Conservation (phyloP, 2,113 vertebrate species). For the Rhagologus leucostigma region DNA sequence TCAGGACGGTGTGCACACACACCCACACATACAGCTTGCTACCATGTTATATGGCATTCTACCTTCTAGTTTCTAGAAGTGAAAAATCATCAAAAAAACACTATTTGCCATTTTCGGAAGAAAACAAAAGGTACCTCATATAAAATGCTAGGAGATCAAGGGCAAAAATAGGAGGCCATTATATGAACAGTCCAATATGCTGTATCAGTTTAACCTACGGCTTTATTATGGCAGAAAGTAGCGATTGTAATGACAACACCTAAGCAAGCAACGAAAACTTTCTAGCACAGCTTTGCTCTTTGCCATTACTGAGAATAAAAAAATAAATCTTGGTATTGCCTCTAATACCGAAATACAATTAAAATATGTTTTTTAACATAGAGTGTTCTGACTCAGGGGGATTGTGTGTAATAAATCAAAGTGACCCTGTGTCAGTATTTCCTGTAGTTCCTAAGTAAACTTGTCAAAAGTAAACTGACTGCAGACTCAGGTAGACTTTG, state of each 20-base stretch:
- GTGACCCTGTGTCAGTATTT: not conserved
- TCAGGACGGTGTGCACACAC: not conserved
- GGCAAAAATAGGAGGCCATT: not conserved
- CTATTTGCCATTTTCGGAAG: not conserved
- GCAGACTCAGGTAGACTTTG: not conserved
- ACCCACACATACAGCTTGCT: not conserved
- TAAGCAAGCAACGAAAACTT: not conserved
- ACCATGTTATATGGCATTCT: not conserved
- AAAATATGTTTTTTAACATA: not conserved
- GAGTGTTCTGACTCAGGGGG: not conserved
- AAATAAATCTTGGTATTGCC: not conserved
- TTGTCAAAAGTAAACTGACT: not conserved
- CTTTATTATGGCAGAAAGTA: not conserved
- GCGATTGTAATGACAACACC: not conserved
- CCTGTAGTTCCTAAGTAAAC: not conserved
- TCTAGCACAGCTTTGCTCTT: not conserved
- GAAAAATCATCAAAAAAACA: not conserved
- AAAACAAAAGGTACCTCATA: not conserved
- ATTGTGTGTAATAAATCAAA: not conserved
- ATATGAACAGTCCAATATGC: not conserved
- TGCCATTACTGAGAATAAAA: not conserved
- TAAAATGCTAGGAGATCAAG: not conserved
- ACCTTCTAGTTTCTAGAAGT: not conserved
- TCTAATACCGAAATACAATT: not conserved
- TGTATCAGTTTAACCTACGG: not conserved